Conservation (phyloP, 2,113 vertebrate species). For the Anseranas semipalmata region DNA sequence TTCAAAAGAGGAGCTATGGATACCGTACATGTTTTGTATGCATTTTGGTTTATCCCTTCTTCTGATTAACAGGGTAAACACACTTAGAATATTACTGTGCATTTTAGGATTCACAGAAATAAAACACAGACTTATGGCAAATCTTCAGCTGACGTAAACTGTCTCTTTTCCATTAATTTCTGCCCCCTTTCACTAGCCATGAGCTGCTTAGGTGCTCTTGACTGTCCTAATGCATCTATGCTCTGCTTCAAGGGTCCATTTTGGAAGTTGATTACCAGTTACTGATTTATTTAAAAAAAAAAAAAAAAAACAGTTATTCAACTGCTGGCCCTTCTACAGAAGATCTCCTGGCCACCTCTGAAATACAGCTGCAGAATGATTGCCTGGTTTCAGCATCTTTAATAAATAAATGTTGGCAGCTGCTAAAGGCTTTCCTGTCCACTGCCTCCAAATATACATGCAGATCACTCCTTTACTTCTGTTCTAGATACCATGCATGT, state of each 20-base stretch:
- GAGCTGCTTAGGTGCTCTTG: neutral
- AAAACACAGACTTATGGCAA: neutral
- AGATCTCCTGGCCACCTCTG: neutral
- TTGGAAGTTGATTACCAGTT: neutral
- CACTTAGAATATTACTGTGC: neutral
- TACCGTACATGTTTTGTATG: accelerated
- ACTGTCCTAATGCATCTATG: neutral
- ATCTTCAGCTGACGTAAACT: neutral
- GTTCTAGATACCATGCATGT: neutral
- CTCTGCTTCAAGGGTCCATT: neutral
- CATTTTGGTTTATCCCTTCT: neutral
- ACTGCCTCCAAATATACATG: neutral
- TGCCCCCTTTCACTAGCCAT: neutral
- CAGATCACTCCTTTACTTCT: neutral
- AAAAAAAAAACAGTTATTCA: neutral
- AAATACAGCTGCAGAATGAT: constrained; percentile 3
- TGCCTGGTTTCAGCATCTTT: neutral
- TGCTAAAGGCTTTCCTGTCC: constrained; percentile 9
- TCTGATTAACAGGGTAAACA: neutral
- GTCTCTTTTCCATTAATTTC: neutral
- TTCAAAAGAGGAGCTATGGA: neutral
- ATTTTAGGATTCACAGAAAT: neutral
- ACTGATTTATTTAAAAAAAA: neutral
- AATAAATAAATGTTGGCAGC: constrained; percentile 19
- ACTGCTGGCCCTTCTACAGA: neutral